Percentiles rank a stretch among this genome's conserved stretches.
phyloP scores from a whole-genome alignment of 2,797 vertebrate genomes.

The Diglossa cyanea region DNA sequence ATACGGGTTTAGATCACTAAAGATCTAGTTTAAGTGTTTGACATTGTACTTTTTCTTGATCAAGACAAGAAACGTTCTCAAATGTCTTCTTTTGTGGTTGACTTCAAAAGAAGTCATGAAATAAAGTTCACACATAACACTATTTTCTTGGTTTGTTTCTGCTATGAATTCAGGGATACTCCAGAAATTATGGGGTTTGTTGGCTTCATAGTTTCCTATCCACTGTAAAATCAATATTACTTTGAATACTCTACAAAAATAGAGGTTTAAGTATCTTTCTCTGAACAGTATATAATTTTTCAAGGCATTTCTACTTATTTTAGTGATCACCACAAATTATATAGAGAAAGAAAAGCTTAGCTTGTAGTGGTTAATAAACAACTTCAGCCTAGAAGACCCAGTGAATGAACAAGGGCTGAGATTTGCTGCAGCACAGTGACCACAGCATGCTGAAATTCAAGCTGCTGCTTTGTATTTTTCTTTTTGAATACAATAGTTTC shows the following conservation, averaged over 20 bases:
- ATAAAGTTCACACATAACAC: background rate
- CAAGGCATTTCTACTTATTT: background rate
- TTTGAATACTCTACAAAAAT: background rate
- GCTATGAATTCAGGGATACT: background rate
- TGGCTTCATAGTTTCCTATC: slow-evolving; percentile 26
- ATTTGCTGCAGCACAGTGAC: background rate
- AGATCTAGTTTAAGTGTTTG: background rate
- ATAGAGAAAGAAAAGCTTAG: background rate
- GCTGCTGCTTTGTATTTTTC: background rate
- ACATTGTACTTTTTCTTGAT: background rate
- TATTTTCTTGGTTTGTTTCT: background rate
- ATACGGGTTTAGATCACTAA: background rate
- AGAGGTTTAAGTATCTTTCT: background rate
- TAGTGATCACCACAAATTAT: background rate
- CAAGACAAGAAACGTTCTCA: background rate
- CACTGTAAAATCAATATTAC: background rate
- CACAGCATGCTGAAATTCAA: background rate
- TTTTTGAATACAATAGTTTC: background rate
- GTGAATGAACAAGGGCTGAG: background rate
- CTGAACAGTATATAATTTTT: slow-evolving; percentile 10
- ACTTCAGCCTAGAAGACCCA: background rate
- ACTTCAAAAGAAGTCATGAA: background rate
- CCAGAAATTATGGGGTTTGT: slow-evolving; percentile 13
- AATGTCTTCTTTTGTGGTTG: background rate
- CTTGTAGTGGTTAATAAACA: slow-evolving; percentile 33